These are phyloP conservation scores for Sympetrum striolatum DNA, from an alignment of 2,888 invertebrate species.

Conservation along the genomic window DNA sequence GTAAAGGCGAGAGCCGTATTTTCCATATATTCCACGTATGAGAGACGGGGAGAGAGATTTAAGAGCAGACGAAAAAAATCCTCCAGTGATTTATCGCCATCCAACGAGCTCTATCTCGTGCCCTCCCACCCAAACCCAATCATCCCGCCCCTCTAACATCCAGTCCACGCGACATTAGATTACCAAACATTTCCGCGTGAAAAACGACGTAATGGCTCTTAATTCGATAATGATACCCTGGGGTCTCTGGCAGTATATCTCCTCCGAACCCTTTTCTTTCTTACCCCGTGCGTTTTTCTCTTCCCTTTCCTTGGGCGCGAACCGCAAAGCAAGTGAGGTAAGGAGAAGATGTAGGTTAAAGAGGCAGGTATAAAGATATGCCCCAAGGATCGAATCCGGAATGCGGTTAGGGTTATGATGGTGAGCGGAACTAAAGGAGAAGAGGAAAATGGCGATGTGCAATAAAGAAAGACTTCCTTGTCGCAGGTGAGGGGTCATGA, in stretches of 20 bases:
- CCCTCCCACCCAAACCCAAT: slow-evolving; percentile 1
- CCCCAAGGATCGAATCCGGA: neutral
- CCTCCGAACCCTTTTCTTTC: neutral
- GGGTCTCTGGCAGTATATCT: slow-evolving; percentile 29
- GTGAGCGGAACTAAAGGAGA: neutral
- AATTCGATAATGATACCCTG: slow-evolving; percentile 39
- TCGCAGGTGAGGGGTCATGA: neutral
- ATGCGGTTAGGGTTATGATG: neutral
- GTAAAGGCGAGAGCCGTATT: neutral
- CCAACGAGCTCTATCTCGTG: neutral
- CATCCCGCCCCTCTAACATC: slow-evolving; percentile 28
- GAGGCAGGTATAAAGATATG: neutral
- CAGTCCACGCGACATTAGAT: slow-evolving; percentile 43
- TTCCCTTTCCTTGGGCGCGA: neutral
- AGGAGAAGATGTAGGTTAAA: neutral
- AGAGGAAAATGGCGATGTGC: neutral
- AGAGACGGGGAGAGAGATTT: neutral
- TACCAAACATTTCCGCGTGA: slow-evolving; percentile 42
- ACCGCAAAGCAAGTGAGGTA: neutral
- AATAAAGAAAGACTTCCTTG: neutral
- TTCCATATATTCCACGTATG: neutral
- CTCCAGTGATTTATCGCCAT: slow-evolving; percentile 24
- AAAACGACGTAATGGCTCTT: slow-evolving; percentile 42
- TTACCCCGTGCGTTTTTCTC: neutral
- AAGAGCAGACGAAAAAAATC: neutral